Evolutionary conservation across 1,140 invertebrate species (phyloP).

Genomic region (Drosophila kanapiae): DNA sequence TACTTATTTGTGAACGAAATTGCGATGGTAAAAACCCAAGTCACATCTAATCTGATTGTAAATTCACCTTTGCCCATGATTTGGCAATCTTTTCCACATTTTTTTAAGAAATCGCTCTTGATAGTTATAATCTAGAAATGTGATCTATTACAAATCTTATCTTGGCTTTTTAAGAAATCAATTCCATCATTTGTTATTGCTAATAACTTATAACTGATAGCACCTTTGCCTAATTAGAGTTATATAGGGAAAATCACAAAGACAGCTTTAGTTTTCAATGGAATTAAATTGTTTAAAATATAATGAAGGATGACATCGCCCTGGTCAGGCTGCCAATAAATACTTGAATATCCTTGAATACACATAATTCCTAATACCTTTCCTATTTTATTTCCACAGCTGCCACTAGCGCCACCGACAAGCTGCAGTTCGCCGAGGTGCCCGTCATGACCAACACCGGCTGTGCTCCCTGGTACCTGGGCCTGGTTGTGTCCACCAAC

Average conservation of each 20-base stretch:
- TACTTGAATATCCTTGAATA: background rate
- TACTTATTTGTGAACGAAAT: slow-evolving; percentile 1
- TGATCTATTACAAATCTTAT: slow-evolving; percentile 14
- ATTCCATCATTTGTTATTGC: background rate
- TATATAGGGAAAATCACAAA: background rate
- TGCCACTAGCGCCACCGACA: slow-evolving; percentile 43
- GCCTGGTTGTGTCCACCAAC: slow-evolving; percentile 33
- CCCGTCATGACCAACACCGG: slow-evolving; percentile 66
- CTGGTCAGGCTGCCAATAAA: too few relatives aligned
- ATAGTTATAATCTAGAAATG: slow-evolving; percentile 2
- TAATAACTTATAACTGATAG: background rate
- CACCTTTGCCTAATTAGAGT: background rate
- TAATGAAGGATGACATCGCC: too few relatives aligned
- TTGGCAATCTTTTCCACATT: background rate
- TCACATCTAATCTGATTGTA: background rate
- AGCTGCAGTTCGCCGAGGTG: slow-evolving; percentile 48
- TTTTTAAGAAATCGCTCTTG: background rate
- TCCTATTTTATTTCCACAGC: background rate
- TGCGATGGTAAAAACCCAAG: slow-evolving; percentile 7
- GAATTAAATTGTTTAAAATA: background rate
- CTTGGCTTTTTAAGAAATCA: background rate
- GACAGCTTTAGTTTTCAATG: background rate
- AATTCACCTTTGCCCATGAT: slow-evolving; percentile 11
- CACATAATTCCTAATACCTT: too few relatives aligned
- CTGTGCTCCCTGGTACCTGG: slow-evolving; percentile 55